Percentiles rank a stretch among this genome's conserved stretches.
Conservation (phyloP, 2,888 invertebrate genomes). For the Tillus elongatus region DNA sequence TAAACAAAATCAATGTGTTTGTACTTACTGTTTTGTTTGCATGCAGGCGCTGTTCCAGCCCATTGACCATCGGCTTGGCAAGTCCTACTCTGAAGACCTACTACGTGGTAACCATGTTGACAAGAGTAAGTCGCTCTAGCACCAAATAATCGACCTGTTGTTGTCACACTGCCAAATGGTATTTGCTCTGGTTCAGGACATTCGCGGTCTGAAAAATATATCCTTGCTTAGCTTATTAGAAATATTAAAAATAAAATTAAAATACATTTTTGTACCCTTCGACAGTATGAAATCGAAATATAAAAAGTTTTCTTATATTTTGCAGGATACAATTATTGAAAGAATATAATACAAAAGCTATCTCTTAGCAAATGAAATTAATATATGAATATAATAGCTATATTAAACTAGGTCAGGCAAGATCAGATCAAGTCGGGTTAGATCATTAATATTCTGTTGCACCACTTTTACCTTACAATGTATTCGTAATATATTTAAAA, state of each 20-base stretch:
- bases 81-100: conserved; percentile 73
- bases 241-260: conserved; percentile 4
- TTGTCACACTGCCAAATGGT: conserved; percentile 64
- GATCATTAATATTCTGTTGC: no score
- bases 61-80: conserved; percentile 91
- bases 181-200: conserved; percentile 73
- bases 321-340: no score
- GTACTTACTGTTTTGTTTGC: conserved; percentile 70
- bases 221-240: neutral
- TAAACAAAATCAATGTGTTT: no score
- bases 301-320: no score
- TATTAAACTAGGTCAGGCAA: no score
- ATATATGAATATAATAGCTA: no score
- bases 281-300: no score
- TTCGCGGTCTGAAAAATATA: conserved; percentile 69
- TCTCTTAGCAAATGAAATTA: no score
- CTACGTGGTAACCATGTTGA: conserved; percentile 79
- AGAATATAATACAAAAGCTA: no score
- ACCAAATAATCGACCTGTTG: conserved; percentile 72
- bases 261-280: neutral
- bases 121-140: conserved; percentile 79
- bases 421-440: no score
- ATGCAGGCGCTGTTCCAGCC: conserved; percentile 75
- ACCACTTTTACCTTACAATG: no score
- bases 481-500: no score